Evolutionary conservation across 2,113 vertebrate genomes (phyloP).

Genomic region (Spermophilus dauricus): DNA sequence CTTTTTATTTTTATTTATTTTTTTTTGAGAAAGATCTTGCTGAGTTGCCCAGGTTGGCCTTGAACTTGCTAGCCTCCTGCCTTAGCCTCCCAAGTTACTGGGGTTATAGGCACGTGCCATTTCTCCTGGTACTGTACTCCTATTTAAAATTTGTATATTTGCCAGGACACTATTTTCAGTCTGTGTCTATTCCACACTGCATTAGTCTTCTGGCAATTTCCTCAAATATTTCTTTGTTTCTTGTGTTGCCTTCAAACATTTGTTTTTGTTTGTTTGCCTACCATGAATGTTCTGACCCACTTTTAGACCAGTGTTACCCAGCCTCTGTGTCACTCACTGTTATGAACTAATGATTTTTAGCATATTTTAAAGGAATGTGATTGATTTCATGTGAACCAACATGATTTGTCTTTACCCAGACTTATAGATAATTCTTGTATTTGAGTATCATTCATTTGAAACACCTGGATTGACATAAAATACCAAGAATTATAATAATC

Average conservation of each 20-base stretch:
- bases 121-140: constrained; percentile 89
- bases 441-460: constrained; percentile 44
- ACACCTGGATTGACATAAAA: background rate
- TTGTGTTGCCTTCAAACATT: constrained; percentile 93
- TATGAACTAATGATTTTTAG: constrained; percentile 89
- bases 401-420: constrained; percentile 29
- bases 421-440: background rate
- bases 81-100: too few species aligned
- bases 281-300: constrained; percentile 93
- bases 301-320: constrained; percentile 93
- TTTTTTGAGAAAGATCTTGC: too few species aligned
- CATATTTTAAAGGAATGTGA: constrained; percentile 80
- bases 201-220: constrained; percentile 92
- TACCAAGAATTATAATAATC: background rate
- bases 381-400: constrained; percentile 76
- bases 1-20: too few species aligned
- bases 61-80: too few species aligned
- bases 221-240: constrained; percentile 95
- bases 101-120: background rate
- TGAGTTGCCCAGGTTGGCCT: too few species aligned
- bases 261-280: constrained; percentile 87
- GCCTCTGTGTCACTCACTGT: constrained; percentile 90
- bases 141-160: constrained; percentile 97
- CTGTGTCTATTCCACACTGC: constrained; percentile 92
- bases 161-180: constrained; percentile 95